These are phyloP conservation scores for Callosobruchus maculatus DNA, from an alignment of 2,888 invertebrate genomes.

Conservation along the genomic window DNA sequence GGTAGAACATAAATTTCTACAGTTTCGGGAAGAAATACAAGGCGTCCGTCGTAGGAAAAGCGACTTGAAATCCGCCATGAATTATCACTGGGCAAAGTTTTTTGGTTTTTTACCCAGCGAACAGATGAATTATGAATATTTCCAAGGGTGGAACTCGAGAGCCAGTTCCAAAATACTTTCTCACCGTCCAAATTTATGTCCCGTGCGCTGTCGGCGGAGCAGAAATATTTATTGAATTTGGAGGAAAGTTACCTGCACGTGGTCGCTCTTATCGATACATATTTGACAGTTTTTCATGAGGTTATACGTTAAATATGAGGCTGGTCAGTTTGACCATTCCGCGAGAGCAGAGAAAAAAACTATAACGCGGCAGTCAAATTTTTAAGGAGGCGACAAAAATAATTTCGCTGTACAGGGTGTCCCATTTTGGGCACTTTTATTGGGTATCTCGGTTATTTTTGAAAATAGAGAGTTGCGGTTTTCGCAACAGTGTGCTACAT, in stretches of 20 bases:
- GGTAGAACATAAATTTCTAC: background rate
- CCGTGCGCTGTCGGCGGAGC: background rate
- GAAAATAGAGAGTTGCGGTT: too few relatives aligned
- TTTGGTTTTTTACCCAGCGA: background rate
- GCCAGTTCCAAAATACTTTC: background rate
- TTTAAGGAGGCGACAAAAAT: too few relatives aligned
- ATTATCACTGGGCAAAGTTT: background rate
- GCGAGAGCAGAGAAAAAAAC: too few relatives aligned
- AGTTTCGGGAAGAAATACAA: background rate
- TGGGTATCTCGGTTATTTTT: too few relatives aligned
- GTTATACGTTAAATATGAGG: background rate
- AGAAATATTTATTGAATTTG: background rate
- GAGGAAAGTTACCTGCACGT: background rate
- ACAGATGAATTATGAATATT: background rate
- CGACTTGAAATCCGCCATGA: background rate
- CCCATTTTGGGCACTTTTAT: too few relatives aligned
- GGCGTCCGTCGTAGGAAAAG: background rate
- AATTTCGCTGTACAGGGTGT: too few relatives aligned
- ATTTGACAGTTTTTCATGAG: background rate
- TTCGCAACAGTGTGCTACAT: too few relatives aligned
- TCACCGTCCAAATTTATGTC: background rate
- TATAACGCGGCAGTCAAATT: too few relatives aligned
- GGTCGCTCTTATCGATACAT: background rate
- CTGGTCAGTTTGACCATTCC: background rate
- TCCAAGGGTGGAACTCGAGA: background rate